phyloP scores from a whole-genome alignment of 2,113 vertebrate species.

The Xenopus borealis region DNA sequence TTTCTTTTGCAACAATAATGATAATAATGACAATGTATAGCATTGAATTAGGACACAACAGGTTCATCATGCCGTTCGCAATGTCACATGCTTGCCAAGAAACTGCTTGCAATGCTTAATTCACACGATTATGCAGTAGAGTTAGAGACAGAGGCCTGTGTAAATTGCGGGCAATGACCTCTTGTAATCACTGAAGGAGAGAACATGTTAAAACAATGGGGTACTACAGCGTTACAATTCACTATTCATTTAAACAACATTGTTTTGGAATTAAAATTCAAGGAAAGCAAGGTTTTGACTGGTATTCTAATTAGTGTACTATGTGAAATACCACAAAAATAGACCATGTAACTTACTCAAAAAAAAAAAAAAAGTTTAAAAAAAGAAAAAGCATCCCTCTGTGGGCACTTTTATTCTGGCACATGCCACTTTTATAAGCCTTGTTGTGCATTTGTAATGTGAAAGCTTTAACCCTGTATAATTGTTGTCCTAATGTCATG shows the following conservation, averaged over 20 bases:
- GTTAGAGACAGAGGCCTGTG: conserved; percentile 20
- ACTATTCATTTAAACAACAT: conserved; percentile 33
- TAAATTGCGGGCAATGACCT: conserved; percentile 45
- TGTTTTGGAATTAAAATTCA: conserved; percentile 17
- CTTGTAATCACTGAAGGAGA: conserved; percentile 42
- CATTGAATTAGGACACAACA: background rate
- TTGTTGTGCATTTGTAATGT: no score
- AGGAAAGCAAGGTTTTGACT: background rate
- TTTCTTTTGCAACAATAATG: no score
- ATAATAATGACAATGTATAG: no score
- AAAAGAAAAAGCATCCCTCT: background rate
- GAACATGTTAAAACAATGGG: conserved; percentile 39
- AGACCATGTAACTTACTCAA: no score
- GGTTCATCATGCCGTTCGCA: background rate
- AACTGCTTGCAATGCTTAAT: conserved; percentile 27
- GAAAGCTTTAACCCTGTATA: no score
- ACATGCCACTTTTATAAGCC: no score
- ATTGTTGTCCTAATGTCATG: no score
- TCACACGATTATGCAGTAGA: conserved; percentile 31
- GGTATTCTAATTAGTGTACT: no score
- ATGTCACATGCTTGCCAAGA: conserved; percentile 28
- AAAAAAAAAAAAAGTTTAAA: no score
- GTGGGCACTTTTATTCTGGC: background rate
- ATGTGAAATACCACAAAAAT: no score
- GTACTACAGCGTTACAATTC: conserved; percentile 24